phyloP scores from a whole-genome alignment of 2,888 invertebrate species.

The Byasa hedistus region DNA sequence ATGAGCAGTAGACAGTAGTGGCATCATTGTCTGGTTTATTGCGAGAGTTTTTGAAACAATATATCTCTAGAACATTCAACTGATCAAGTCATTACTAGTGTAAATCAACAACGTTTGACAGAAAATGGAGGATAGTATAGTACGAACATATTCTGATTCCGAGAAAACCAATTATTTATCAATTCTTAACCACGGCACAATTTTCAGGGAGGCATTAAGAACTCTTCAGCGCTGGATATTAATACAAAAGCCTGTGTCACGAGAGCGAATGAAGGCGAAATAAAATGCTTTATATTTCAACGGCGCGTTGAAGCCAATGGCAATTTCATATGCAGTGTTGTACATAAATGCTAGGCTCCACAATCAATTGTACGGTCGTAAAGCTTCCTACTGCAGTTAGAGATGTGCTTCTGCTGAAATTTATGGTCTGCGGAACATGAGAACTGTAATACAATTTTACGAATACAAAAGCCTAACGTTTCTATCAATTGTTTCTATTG shows the following conservation, averaged over 20 bases:
- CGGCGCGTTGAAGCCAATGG: conserved; percentile 29
- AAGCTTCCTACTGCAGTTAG: conserved; percentile 36
- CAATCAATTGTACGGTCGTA: conserved; percentile 33
- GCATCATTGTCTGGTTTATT: too few species aligned
- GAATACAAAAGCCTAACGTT: conserved; percentile 7
- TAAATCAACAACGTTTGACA: too few species aligned
- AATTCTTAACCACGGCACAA: too few species aligned
- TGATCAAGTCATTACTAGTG: too few species aligned
- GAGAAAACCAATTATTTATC: too few species aligned
- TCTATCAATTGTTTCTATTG: conserved; percentile 5
- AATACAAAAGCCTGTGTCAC: background rate
- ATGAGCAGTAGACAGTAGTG: too few species aligned
- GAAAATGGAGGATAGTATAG: too few species aligned
- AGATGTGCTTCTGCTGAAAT: conserved; percentile 20
- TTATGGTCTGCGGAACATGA: conserved; percentile 20
- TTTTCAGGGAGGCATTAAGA: background rate
- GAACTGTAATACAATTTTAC: conserved; percentile 20
- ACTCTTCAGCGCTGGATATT: background rate
- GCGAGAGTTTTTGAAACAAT: too few species aligned
- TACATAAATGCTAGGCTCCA: conserved; percentile 32
- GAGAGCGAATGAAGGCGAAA: conserved; percentile 13
- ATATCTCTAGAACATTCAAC: too few species aligned
- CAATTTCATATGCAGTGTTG: conserved; percentile 38
- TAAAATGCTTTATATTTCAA: conserved; percentile 26
- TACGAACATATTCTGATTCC: too few species aligned